Evolutionary conservation across 2,113 vertebrate genomes (phyloP), one percentile per base, ranked within the genome.

Genomic region (Otolemur garnettii): DNA sequence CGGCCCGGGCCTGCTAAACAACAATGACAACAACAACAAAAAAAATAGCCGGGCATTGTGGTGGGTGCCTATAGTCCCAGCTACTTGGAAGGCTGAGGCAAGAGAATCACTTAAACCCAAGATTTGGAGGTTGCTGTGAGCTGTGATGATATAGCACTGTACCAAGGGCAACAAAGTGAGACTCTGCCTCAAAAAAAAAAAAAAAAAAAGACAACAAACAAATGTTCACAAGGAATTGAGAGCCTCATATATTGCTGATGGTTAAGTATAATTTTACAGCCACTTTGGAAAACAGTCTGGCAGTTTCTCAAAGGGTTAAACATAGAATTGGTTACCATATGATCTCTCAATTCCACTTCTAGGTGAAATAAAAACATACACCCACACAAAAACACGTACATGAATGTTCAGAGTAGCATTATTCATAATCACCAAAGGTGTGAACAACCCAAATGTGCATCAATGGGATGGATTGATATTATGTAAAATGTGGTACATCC

Each of bases 201-300:
- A 50, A 50, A 50, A 50, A 8, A 50, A 50, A 50, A 45, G 45
- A 50, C 45, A 50, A 50, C 7, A 50, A 74, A 66, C 19, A 55
- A 80, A 26, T 78, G n/a, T 33, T 82, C 22, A 28, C 68, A 71
- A 71, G 59, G 30, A 86, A 81, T 6, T 28, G 66, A 60, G 57
- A 68, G 22, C 84, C 66, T 91, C 30, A 35, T 8, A 18, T 22
- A 62, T 14, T 78, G n/a, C n/a, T 93, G 28, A 18, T 17, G 12
- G 93, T 35, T 57, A 94, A 42, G 19, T 19, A 93, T 60, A 75
- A 94, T 86, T 53, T 35, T 80, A 33, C 5, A 30, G 26, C 42
- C 68, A 35, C 75, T 68, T 60, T 85, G 45, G 83, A 74, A 95
- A 93, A 86, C n/a, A 90, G 55, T 82, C 68, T 50, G 38, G 50